Evolutionary conservation across 1,140 invertebrate species (phyloP), one percentile per base, ranked within the genome.

Genomic region (Limonius californicus): DNA sequence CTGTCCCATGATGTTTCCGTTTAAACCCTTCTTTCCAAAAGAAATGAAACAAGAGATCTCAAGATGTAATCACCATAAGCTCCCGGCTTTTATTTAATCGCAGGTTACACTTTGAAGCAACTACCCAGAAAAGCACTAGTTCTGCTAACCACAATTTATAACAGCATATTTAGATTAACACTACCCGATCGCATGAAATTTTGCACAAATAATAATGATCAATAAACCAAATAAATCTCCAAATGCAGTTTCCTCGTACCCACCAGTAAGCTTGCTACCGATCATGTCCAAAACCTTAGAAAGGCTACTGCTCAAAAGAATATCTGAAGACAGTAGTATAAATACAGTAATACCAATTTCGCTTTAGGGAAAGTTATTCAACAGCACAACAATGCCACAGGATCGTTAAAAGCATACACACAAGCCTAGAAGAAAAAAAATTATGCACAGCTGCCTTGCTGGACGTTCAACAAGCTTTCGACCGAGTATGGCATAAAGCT

Each of bases 341-440:
- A 20, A 56, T 0, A 30, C 58, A 27, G 4, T 64, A 21, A 64
- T 64, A 63, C 8, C 63, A 74, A 53, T 72, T 73, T 60, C 66
- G 65, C 0, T 72, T 72, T 54, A 3, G 23, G 23, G 23, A 3
- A 27, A 9, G 3, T 27, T 9, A 54, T 18, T 45, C 42, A 45
- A 45, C 42, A 3, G 12, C 14, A 45, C 42, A 45, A 45, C n/a
- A n/a, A n/a, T n/a, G n/a, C n/a, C n/a, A n/a, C n/a, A n/a, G n/a
- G n/a, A n/a, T n/a, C n/a, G n/a, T n/a, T n/a, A n/a, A n/a, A n/a
- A n/a, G n/a, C n/a, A n/a, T n/a, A n/a, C n/a, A n/a, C n/a, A n/a
- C n/a, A n/a, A n/a, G n/a, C n/a, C n/a, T n/a, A n/a, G n/a, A n/a
- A n/a, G n/a, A n/a, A n/a, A n/a, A n/a, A n/a, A n/a, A n/a, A n/a